phyloP scores from a whole-genome alignment of 2,113 vertebrate genomes.

The Numida meleagris region DNA sequence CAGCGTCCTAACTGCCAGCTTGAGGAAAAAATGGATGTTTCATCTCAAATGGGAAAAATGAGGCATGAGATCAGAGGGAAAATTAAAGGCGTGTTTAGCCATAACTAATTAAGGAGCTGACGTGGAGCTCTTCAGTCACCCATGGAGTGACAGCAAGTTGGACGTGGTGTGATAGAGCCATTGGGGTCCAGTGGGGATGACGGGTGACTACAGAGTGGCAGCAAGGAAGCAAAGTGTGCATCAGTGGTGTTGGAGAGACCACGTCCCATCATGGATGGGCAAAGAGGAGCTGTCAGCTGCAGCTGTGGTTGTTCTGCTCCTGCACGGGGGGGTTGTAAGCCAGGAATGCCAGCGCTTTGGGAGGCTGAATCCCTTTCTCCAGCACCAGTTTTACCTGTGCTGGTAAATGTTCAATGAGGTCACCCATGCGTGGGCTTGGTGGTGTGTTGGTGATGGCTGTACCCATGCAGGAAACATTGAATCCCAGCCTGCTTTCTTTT shows the following conservation, averaged over 20 bases:
- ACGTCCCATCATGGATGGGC: fast-evolving
- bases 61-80: neutral
- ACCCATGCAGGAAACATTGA: fast-evolving
- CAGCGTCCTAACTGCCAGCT: neutral
- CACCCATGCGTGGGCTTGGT: neutral
- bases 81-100: neutral
- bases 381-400: neutral
- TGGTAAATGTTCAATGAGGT: neutral
- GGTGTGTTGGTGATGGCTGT: neutral
- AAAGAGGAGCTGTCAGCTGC: neutral
- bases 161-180: neutral
- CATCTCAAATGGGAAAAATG: neutral
- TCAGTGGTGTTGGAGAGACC: neutral
- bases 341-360: fast-evolving
- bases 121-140: neutral
- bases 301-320: neutral
- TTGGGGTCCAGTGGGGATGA: neutral
- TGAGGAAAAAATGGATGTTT: neutral
- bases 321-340: neutral
- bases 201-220: neutral
- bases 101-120: neutral
- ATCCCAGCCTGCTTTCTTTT: neutral
- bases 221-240: neutral
- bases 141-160: neutral
- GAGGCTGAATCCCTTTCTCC: neutral